Conservation (phyloP, 2,888 invertebrate genomes). For the Bugula neritina region DNA sequence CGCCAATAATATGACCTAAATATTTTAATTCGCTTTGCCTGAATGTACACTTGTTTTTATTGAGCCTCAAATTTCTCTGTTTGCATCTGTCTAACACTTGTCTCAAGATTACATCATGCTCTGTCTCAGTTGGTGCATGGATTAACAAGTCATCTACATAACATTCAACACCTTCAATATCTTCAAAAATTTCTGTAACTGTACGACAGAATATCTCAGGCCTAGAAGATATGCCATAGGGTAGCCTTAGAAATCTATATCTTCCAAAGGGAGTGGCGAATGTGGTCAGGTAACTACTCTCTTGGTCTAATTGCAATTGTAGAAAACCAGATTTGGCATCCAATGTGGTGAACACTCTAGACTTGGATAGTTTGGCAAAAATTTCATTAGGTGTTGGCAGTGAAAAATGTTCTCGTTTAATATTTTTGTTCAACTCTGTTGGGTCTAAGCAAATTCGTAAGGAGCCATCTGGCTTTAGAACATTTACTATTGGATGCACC, state of each 20-base stretch:
- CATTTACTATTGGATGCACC: constrained; percentile 12
- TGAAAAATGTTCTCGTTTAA: constrained; percentile 11
- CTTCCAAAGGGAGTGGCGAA: constrained; percentile 29
- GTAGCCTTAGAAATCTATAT: constrained; percentile 28
- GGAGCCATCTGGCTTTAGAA: background rate
- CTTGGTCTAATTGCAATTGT: constrained; percentile 28
- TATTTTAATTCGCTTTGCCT: background rate
- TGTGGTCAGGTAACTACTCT: constrained; percentile 29
- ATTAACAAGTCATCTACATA: background rate
- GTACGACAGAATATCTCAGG: background rate
- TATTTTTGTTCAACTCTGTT: constrained; percentile 4
- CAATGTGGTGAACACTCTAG: constrained; percentile 28
- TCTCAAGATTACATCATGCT: background rate
- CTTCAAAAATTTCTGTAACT: background rate
- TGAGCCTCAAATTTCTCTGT: background rate
- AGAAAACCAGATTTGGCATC: constrained; percentile 29
- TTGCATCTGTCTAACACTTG: background rate
- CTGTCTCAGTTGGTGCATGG: background rate
- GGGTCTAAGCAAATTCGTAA: constrained; percentile 12
- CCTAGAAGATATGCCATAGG: too few species aligned
- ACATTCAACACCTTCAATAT: background rate
- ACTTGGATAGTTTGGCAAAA: too few species aligned
- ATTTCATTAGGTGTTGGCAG: constrained; percentile 10
- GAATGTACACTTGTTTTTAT: background rate
- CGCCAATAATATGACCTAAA: background rate